Conservation (phyloP, 2,888 invertebrate species). For the Melanostoma mellinum region DNA sequence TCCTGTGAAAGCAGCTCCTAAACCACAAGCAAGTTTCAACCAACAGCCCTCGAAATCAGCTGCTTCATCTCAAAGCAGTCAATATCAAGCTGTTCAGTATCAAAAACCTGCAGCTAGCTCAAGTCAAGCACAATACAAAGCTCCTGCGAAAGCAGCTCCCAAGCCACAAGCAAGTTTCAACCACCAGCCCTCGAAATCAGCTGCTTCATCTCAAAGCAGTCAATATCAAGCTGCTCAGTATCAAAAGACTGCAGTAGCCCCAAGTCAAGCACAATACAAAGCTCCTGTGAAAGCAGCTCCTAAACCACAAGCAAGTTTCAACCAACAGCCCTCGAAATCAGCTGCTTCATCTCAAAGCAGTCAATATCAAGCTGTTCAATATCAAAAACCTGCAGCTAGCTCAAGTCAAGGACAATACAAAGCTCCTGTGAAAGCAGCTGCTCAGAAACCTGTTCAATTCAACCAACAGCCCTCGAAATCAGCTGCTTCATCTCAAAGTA, state of each 20-base stretch:
- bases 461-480: slow-evolving; percentile 2
- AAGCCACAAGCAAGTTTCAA: not conserved
- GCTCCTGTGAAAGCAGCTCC: not conserved
- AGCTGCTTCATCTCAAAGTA: not conserved
- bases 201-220: not conserved
- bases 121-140: not conserved
- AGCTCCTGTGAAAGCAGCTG: no score
- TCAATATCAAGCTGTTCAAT: no score
- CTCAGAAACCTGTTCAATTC: slow-evolving; percentile 34
- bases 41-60: not conserved
- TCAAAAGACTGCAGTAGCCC: slow-evolving; percentile 1
- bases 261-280: no score
- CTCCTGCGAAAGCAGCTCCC: not conserved
- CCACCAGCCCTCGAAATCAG: not conserved
- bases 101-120: not conserved
- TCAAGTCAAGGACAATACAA: no score
- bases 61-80: not conserved
- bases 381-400: no score
- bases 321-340: no score
- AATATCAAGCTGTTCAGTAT: not conserved
- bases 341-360: no score
- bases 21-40: not conserved
- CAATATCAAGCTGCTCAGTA: not conserved
- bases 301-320: slow-evolving; percentile 33
- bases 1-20: no score